These are phyloP conservation scores for Lampris megalopsis DNA, from an alignment of 2,113 vertebrate genomes.

Conservation along the genomic window DNA sequence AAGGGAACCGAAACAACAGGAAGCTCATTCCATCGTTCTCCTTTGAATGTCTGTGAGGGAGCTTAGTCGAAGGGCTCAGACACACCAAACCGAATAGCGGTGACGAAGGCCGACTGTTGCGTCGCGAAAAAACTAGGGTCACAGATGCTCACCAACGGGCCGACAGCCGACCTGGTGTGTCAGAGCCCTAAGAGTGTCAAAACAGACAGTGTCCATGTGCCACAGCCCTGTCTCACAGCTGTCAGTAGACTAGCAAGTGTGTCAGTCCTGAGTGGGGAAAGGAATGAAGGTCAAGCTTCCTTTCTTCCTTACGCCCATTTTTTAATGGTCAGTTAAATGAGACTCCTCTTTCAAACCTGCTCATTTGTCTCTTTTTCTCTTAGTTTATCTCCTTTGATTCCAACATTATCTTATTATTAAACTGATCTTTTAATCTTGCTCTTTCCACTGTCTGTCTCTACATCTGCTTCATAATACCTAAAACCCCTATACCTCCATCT, in stretches of 20 bases:
- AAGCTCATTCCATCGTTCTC: not conserved
- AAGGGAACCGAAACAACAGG: not conserved
- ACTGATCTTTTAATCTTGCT: not conserved
- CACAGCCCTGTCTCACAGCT: constrained; percentile 6
- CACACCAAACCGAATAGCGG: too few relatives aligned
- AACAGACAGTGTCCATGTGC: not conserved
- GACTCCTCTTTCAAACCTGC: constrained; percentile 26
- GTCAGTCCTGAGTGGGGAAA: constrained; percentile 30
- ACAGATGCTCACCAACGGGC: too few relatives aligned
- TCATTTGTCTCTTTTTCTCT: constrained; percentile 10
- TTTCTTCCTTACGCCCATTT: constrained; percentile 30
- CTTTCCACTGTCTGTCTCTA: too few relatives aligned
- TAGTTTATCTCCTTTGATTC: not conserved
- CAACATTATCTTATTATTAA: too few relatives aligned
- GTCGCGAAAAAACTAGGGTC: too few relatives aligned
- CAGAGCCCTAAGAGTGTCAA: not conserved
- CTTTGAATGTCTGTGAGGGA: not conserved
- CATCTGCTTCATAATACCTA: too few relatives aligned
- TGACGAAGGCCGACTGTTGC: too few relatives aligned
- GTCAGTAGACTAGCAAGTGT: constrained; percentile 12
- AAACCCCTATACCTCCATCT: too few relatives aligned
- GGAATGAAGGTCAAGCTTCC: constrained; percentile 26
- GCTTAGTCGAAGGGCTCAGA: not conserved
- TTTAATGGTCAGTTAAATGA: constrained; percentile 43
- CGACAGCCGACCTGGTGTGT: too few relatives aligned